Percentiles rank a stretch among this genome's conserved stretches.
phyloP scores from a whole-genome alignment of 2,888 invertebrate genomes.

The Tetrapedia diversipes region DNA sequence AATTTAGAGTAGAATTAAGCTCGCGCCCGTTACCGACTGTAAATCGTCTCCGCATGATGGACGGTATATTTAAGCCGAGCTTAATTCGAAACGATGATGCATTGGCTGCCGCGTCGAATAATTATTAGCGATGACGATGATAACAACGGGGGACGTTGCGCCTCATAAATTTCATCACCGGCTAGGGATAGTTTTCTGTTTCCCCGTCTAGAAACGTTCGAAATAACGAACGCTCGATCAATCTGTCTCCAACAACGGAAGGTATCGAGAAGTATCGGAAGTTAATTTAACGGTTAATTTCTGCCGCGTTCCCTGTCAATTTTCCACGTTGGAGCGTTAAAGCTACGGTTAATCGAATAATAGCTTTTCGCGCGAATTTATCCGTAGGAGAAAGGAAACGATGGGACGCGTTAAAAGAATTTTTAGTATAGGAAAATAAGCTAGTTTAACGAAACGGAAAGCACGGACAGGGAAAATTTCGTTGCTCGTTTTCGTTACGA shows the following conservation, averaged over 20 bases:
- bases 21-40: slow-evolving; percentile 22
- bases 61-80: slow-evolving; percentile 41
- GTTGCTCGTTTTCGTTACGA: neutral
- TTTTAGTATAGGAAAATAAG: neutral
- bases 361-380: too few species aligned
- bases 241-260: neutral
- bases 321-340: too few species aligned
- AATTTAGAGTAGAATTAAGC: slow-evolving; percentile 38
- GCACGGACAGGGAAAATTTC: neutral
- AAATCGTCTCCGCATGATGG: slow-evolving; percentile 33
- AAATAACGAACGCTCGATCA: neutral
- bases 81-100: slow-evolving; percentile 52
- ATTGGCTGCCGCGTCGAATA: slow-evolving; percentile 42
- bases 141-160: slow-evolving; percentile 18
- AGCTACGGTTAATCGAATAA: too few species aligned
- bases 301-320: too few species aligned
- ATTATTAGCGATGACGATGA: slow-evolving; percentile 48
- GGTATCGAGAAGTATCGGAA: too few species aligned
- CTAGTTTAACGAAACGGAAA: neutral
- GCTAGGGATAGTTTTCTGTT: neutral
- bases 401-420: neutral
- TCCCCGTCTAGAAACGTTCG: neutral
- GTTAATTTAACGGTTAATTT: too few species aligned
- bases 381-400: too few species aligned
- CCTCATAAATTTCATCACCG: slow-evolving; percentile 24